Percentiles rank a stretch among this genome's conserved stretches.
Evolutionary conservation across 2,888 invertebrate species (phyloP).

Genomic region (Cynaeus angustus): DNA sequence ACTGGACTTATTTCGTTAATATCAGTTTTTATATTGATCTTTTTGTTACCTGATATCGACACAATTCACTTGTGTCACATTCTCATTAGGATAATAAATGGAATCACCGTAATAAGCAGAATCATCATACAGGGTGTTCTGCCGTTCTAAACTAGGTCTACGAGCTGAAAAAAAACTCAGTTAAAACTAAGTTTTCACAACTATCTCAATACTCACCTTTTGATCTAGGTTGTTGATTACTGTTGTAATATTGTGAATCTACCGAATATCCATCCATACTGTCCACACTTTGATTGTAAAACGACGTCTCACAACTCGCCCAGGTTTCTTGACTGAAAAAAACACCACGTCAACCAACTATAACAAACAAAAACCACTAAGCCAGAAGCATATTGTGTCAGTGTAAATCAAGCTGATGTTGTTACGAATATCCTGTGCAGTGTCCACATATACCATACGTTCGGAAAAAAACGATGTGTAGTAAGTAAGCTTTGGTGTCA

Average conservation of each 20-base stretch:
- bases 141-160: constrained; percentile 86
- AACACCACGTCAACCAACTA: neutral
- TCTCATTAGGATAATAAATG: constrained; percentile 68
- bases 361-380: constrained; percentile 21
- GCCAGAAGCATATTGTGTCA: neutral
- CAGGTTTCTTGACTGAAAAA: constrained; percentile 69
- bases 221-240: constrained; percentile 63
- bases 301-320: constrained; percentile 74
- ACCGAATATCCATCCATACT: constrained; percentile 68
- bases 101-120: constrained; percentile 75
- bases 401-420: neutral
- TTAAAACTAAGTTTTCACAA: constrained; percentile 16
- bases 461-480: too few relatives aligned
- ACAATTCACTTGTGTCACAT: constrained; percentile 65
- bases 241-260: constrained; percentile 72
- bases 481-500: too few relatives aligned
- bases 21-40: neutral
- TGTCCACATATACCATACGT: neutral
- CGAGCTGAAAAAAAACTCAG: constrained; percentile 64
- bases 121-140: constrained; percentile 86
- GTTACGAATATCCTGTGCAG: too few relatives aligned
- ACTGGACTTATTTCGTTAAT: too few relatives aligned
- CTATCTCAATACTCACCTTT: constrained; percentile 60
- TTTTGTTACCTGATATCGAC: constrained; percentile 61
- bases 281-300: constrained; percentile 69